Evolutionary conservation across 2,113 vertebrate genomes (phyloP).

Genomic region (Eulemur rufifrons): DNA sequence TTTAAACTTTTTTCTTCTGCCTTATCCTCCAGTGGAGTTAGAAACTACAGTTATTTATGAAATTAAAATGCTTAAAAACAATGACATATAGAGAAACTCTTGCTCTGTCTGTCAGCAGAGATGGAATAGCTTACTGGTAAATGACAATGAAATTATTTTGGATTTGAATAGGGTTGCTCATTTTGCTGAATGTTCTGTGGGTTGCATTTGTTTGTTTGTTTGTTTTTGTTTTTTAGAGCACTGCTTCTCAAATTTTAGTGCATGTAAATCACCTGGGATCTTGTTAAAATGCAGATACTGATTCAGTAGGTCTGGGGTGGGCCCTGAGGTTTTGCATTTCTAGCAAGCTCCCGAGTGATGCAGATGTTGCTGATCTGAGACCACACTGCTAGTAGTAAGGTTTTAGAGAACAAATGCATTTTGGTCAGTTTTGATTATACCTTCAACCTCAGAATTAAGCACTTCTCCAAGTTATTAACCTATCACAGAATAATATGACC

Average conservation of each 20-base stretch:
- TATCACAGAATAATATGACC: conserved; percentile 56
- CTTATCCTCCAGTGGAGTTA: neutral
- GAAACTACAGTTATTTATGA: neutral
- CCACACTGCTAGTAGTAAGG: neutral
- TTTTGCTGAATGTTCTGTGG: neutral
- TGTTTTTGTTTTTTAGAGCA: neutral
- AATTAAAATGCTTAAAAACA: neutral
- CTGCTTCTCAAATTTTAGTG: neutral
- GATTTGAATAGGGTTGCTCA: neutral
- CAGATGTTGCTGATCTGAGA: neutral
- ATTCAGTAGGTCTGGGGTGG: neutral
- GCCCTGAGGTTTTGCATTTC: conserved; percentile 1
- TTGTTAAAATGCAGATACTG: conserved; percentile 48
- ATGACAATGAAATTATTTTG: neutral
- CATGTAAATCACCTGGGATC: neutral
- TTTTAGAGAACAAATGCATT: conserved; percentile 55
- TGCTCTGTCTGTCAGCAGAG: neutral
- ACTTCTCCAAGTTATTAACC: conserved; percentile 70
- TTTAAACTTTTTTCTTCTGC: neutral
- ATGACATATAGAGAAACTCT: neutral
- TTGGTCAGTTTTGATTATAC: conserved; percentile 54
- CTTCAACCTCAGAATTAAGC: conserved; percentile 56
- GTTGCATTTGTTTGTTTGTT: neutral
- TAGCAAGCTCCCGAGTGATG: neutral
- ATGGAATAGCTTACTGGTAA: neutral